A percentile compares a stretch with the other conserved stretches of the same genome.
These are phyloP conservation scores for Drosophila equinoxialis DNA, from an alignment of 1,140 invertebrate genomes.

Conservation along the genomic window DNA sequence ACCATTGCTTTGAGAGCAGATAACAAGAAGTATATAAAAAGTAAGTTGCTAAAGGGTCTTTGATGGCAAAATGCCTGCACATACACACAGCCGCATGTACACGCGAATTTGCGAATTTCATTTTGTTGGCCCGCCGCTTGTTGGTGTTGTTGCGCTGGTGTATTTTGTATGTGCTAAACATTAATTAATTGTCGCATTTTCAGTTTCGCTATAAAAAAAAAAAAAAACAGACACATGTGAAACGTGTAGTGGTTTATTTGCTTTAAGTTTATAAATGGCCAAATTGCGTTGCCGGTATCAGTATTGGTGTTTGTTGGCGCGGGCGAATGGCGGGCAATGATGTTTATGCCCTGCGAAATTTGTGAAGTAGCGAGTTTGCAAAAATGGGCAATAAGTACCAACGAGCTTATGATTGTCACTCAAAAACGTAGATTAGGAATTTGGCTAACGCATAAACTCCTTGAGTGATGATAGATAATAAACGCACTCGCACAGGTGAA, in stretches of 20 bases:
- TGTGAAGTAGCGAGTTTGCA: neutral
- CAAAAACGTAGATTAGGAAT: neutral
- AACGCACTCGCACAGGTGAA: constrained; percentile 73
- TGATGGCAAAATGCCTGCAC: constrained; percentile 21
- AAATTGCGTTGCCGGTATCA: constrained; percentile 53
- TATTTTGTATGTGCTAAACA: constrained; percentile 52
- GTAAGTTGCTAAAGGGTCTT: constrained; percentile 41
- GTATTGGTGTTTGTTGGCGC: constrained; percentile 49
- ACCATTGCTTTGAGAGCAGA: constrained; percentile 24
- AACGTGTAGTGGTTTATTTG: constrained; percentile 36
- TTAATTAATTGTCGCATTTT: constrained; percentile 53
- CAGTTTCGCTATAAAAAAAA: constrained; percentile 20
- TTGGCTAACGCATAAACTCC: constrained; percentile 42
- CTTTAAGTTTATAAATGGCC: constrained; percentile 38
- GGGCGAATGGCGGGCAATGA: constrained; percentile 68
- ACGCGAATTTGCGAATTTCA: constrained; percentile 65
- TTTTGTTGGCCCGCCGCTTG: constrained; percentile 33
- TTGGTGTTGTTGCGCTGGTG: constrained; percentile 15
- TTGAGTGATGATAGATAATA: constrained; percentile 34
- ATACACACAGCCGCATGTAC: constrained; percentile 25
- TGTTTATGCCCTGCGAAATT: constrained; percentile 21
- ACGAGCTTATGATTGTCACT: neutral
- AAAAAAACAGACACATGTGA: constrained; percentile 25
- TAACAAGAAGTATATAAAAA: constrained; percentile 13
- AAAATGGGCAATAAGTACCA: neutral